phyloP scores from a whole-genome alignment of 2,113 vertebrate genomes.

The Chauna torquata region DNA sequence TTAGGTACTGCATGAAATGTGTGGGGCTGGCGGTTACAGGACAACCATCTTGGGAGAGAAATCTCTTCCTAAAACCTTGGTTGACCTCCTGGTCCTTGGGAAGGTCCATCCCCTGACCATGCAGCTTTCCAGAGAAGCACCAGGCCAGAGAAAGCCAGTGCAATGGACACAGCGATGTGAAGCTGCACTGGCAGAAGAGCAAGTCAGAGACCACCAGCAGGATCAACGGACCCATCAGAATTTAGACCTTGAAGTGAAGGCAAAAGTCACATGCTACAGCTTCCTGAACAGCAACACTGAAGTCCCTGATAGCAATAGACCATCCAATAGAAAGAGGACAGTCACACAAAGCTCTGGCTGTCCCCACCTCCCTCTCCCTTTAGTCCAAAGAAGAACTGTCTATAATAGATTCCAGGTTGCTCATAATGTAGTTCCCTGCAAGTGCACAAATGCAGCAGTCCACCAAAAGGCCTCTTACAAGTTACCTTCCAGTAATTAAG shows the following conservation, averaged over 20 bases:
- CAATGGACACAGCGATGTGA: rapidly evolving
- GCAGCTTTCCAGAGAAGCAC: too few species aligned
- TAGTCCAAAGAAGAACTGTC: not conserved
- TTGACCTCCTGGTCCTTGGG: not conserved
- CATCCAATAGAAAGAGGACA: not conserved
- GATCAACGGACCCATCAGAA: not conserved
- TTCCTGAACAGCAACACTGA: not conserved
- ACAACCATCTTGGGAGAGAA: not conserved
- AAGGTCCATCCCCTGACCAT: not conserved
- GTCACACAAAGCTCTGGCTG: not conserved
- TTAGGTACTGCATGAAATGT: rapidly evolving
- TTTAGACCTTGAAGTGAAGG: not conserved
- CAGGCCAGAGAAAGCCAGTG: not conserved
- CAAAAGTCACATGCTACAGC: not conserved
- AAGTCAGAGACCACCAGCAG: not conserved
- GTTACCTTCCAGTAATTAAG: not conserved
- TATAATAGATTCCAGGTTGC: not conserved
- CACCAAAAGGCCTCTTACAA: not conserved
- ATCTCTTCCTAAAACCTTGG: not conserved
- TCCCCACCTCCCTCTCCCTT: not conserved
- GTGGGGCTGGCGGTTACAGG: not conserved
- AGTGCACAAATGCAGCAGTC: not conserved
- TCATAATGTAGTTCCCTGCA: not conserved
- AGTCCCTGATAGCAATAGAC: not conserved
- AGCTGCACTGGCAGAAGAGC: not conserved